Percentiles rank a stretch among this genome's conserved stretches.
Evolutionary conservation across 1,140 invertebrate species (phyloP).

Genomic region (Drosophila equinoxialis): DNA sequence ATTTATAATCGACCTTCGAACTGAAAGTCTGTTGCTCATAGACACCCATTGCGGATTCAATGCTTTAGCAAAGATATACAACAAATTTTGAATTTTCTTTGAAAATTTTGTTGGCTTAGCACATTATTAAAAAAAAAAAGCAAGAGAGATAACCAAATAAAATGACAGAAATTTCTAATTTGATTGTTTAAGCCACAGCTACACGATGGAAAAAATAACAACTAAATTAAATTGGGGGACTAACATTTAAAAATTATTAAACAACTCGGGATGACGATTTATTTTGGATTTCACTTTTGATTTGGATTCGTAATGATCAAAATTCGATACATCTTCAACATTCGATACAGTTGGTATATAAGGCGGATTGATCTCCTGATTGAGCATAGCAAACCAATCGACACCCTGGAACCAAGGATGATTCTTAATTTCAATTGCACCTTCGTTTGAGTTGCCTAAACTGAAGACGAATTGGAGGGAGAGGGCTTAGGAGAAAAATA

Average conservation of each 20-base stretch:
- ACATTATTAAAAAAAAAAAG: conserved; percentile 13
- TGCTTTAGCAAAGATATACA: not conserved
- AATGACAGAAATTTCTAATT: not conserved
- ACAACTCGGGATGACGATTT: conserved; percentile 67
- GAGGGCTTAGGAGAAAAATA: not conserved
- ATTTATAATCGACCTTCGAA: conserved; percentile 67
- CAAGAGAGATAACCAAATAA: not conserved
- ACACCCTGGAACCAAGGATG: conserved; percentile 89
- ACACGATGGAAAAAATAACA: not conserved
- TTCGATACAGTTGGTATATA: conserved; percentile 87
- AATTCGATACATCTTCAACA: conserved; percentile 65
- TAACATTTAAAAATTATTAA: conserved; percentile 64
- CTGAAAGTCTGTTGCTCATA: conserved; percentile 53
- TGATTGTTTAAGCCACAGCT: conserved; percentile 1
- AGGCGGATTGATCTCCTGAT: conserved; percentile 89
- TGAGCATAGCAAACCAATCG: conserved; percentile 94
- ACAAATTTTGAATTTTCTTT: conserved; percentile 4
- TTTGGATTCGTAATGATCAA: conserved; percentile 46
- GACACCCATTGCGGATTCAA: conserved; percentile 19
- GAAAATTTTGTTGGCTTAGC: conserved; percentile 6
- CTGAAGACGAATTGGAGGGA: conserved; percentile 30
- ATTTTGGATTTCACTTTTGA: conserved; percentile 46
- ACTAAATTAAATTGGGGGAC: conserved; percentile 27
- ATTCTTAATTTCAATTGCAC: conserved; percentile 86
- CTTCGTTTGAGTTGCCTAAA: conserved; percentile 93